Evolutionary conservation across 2,797 vertebrate genomes (phyloP), one percentile per base, ranked within the genome.

Genomic region (Zenarchopterus dispar): DNA sequence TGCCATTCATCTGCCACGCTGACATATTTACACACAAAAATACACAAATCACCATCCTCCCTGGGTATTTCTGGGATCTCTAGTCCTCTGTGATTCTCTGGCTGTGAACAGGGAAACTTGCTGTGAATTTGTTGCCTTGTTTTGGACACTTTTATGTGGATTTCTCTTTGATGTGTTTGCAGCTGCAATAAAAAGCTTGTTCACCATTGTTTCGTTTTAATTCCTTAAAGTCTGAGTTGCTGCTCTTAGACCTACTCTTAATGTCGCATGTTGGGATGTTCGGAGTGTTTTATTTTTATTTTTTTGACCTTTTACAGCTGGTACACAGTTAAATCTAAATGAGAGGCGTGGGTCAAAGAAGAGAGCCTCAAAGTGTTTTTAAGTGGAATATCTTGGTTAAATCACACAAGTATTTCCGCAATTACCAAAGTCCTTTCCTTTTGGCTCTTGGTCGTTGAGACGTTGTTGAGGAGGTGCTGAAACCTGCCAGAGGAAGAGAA

Each of bases 1-100:
- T 45, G 54, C 8, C 23, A 33, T 57, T 45, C 15, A 28, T 24
- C 46, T 24, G 6, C 36, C 31, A 21, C 45, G 19, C 13, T 55
- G 23, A 31, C 41, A 33, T 4, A 23, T 39, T 52, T 48, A 17
- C 44, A 43, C 47, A 45, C 42, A 24, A 33, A 69, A 16, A 17
- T 26, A 50, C 68, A 28, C 52, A 18, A 64, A 6, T 36, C 5
- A 22, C 47, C 53, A 66, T 24, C 63, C 39, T 51, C 70, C 73
- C 74, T 77, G 85, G 43, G 31, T 68, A 77, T 80, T 82, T 81
- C 78, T 85, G 85, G 80, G 75, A 86, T 80, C 67, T 88, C 67
- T 83, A 74, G 77, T 82, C 24, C 54, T 68, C 49, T 62, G 69
- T 51, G 52, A 44, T 24, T 5, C 26, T 56, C 1, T 2, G 56